Evolutionary conservation across 2,797 vertebrate species (phyloP).

Genomic region (Spheniscus humboldti): DNA sequence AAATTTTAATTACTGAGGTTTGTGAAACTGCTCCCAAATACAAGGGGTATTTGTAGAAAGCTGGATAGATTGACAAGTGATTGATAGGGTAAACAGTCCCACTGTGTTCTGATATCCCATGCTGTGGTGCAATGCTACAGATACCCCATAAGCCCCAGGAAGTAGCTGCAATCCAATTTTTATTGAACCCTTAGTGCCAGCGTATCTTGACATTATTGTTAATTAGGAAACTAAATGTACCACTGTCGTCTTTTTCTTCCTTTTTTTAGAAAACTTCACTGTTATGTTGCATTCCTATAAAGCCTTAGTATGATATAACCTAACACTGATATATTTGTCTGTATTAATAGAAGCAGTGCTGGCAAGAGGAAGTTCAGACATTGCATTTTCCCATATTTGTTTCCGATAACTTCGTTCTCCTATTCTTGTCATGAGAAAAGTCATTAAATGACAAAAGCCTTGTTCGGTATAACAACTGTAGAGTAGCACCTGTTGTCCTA

Average conservation of each 20-base stretch:
- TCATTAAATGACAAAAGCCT: background rate
- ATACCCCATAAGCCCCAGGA: conserved; percentile 52
- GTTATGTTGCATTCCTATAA: background rate
- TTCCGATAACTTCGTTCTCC: background rate
- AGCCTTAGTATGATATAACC: background rate
- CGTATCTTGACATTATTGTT: conserved; percentile 35
- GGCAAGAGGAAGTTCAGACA: background rate
- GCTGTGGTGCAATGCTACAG: conserved; percentile 39
- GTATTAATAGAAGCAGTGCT: background rate
- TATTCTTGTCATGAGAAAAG: background rate
- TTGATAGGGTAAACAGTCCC: conserved; percentile 73
- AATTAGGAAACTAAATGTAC: background rate
- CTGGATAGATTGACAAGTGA: conserved; percentile 69
- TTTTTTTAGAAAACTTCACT: background rate
- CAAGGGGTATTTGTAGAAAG: conserved; percentile 66
- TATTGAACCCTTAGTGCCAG: conserved; percentile 57
- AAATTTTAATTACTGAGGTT: conserved; percentile 64
- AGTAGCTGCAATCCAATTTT: conserved; percentile 60
- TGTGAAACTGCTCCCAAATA: conserved; percentile 47
- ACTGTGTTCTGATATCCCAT: conserved; percentile 60
- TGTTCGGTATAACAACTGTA: background rate
- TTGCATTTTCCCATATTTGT: background rate
- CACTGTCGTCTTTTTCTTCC: background rate
- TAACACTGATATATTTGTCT: background rate
- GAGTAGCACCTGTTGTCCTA: background rate